Conservation (phyloP, 2,113 vertebrate species). For the Dinomys branickii region DNA sequence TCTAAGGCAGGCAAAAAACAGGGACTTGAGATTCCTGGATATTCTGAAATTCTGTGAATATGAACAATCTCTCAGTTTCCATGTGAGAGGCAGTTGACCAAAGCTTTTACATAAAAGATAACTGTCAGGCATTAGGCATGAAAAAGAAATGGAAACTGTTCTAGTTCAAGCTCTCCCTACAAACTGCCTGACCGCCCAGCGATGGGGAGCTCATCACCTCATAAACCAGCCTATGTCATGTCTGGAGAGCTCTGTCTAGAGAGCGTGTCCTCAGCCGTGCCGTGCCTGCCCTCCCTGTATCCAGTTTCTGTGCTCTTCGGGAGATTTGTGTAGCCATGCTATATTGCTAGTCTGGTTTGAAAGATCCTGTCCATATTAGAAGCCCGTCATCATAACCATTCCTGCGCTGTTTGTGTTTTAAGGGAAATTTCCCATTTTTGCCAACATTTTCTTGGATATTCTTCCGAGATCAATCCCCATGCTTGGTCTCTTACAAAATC, state of each 20-base stretch:
- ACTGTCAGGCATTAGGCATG: not conserved
- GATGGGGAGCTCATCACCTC: not conserved
- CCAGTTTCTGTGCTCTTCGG: not conserved
- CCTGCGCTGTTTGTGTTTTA: not conserved
- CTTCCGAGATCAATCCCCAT: not conserved
- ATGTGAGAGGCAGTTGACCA: not conserved
- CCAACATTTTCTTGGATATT: constrained; percentile 7
- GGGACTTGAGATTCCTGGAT: not conserved
- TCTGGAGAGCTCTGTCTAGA: not conserved
- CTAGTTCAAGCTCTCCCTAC: not conserved
- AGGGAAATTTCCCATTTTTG: not conserved
- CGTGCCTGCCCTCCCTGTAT: not conserved
- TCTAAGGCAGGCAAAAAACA: not conserved
- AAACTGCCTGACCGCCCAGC: not conserved
- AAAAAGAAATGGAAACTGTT: not conserved
- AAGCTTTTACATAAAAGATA: constrained; percentile 5
- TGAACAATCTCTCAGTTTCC: constrained; percentile 6
- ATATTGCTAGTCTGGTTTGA: not conserved
- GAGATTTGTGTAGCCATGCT: not conserved
- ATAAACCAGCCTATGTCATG: not conserved
- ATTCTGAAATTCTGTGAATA: constrained; percentile 21
- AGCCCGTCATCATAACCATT: not conserved
- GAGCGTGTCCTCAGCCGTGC: not conserved
- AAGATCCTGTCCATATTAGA: not conserved
- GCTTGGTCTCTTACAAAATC: not conserved